A percentile compares a stretch with the other conserved stretches of the same genome.
phyloP scores from a whole-genome alignment of 2,888 invertebrate species.

The Tortricodes alternella region DNA sequence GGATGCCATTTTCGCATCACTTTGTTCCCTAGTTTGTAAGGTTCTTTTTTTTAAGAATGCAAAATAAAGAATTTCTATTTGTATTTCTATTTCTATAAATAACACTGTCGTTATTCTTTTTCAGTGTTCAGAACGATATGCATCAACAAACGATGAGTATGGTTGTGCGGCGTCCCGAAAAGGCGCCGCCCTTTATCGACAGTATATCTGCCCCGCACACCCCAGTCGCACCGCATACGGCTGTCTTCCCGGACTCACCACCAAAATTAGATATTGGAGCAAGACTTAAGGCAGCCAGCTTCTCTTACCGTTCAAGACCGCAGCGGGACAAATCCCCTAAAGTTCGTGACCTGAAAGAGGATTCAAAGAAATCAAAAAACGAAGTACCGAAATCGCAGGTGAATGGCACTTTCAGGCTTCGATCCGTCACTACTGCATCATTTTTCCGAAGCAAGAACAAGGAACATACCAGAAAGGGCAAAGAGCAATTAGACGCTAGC shows the following conservation, averaged over 20 bases:
- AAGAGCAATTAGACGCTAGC: conserved; percentile 17
- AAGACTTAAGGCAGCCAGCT: conserved; percentile 65
- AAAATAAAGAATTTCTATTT: too few relatives aligned
- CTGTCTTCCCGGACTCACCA: conserved; percentile 35
- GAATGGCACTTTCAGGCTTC: conserved; percentile 49
- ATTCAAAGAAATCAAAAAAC: conserved; percentile 13
- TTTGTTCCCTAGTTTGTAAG: too few relatives aligned
- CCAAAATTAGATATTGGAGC: conserved; percentile 56
- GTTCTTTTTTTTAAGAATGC: too few relatives aligned
- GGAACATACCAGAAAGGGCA: conserved; percentile 52
- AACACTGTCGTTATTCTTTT: background rate
- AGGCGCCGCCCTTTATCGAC: conserved; percentile 44
- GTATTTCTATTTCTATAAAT: too few relatives aligned
- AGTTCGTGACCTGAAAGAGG: conserved; percentile 48
- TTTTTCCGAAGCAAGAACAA: conserved; percentile 60
- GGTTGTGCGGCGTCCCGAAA: conserved; percentile 59
- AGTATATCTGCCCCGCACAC: conserved; percentile 74
- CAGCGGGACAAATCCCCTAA: conserved; percentile 59
- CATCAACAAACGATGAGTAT: conserved; percentile 64
- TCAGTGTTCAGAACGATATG: conserved; percentile 49
- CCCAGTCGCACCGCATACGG: conserved; percentile 58
- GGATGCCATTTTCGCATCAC: too few relatives aligned
- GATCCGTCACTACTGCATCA: conserved; percentile 68
- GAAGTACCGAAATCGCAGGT: conserved; percentile 1
- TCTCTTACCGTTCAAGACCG: conserved; percentile 62